Conservation (phyloP, 2,113 vertebrate genomes). For the Crotophaga sulcirostris region DNA sequence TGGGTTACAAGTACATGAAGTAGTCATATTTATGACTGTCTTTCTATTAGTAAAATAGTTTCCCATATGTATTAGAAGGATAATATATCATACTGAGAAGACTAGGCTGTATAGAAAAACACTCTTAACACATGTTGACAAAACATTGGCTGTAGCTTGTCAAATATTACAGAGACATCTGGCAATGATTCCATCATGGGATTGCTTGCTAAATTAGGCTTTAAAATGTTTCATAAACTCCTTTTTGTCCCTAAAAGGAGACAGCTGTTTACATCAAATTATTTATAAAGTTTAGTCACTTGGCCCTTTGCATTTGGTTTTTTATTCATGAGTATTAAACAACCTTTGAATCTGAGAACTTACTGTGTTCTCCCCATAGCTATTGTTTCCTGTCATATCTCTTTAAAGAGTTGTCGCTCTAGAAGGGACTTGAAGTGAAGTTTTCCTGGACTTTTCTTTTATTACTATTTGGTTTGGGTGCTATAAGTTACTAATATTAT, state of each 20-base stretch:
- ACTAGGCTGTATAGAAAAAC: not conserved
- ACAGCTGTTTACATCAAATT: not conserved
- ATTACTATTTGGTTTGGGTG: not conserved
- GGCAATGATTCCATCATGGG: not conserved
- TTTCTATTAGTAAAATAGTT: not conserved
- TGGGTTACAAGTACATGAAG: not conserved
- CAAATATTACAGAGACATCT: not conserved
- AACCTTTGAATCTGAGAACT: not conserved
- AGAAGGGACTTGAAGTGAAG: not conserved
- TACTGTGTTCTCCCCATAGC: not conserved
- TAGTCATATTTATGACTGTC: not conserved
- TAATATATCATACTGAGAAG: not conserved
- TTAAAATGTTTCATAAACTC: not conserved
- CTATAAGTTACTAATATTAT: not conserved
- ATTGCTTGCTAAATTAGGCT: not conserved
- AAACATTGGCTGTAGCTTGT: not conserved
- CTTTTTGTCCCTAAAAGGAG: not conserved
- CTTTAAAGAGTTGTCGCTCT: not conserved
- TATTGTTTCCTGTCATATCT: not conserved
- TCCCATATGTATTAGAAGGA: not conserved
- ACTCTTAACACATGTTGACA: not conserved
- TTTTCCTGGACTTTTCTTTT: not conserved
- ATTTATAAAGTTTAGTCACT: not conserved
- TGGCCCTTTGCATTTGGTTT: not conserved
- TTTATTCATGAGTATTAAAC: not conserved